Evolutionary conservation across 2,888 invertebrate genomes (phyloP).

Genomic region (Phlogophora meticulosa): DNA sequence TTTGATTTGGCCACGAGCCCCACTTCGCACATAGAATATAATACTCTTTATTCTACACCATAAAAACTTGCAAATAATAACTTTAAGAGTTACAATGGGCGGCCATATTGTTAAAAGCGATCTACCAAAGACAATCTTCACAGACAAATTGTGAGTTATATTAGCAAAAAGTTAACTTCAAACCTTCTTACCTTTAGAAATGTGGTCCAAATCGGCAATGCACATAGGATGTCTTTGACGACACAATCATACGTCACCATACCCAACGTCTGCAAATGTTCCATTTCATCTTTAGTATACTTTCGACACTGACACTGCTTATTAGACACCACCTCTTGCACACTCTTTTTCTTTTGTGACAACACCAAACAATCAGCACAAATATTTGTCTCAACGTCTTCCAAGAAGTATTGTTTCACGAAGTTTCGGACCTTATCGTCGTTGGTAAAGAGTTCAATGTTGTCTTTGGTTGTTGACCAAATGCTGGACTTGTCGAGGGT

Average conservation of each 20-base stretch:
- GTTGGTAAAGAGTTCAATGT: conserved; percentile 94
- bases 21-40: too few relatives aligned
- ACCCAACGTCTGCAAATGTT: conserved; percentile 92
- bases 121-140: too few relatives aligned
- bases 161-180: too few relatives aligned
- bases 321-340: conserved; percentile 68
- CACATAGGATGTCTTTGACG: conserved; percentile 94
- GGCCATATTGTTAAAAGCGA: too few relatives aligned
- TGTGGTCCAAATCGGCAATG: conserved; percentile 94
- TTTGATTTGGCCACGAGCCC: too few relatives aligned
- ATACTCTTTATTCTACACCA: too few relatives aligned
- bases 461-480: conserved; percentile 93
- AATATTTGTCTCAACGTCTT: conserved; percentile 64
- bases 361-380: conserved; percentile 76
- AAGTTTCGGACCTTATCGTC: conserved; percentile 94
- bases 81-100: too few relatives aligned
- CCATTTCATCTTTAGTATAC: conserved; percentile 84
- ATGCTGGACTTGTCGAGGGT: conserved; percentile 93
- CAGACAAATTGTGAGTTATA: too few relatives aligned
- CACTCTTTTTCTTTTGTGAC: conserved; percentile 69
- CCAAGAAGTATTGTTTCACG: conserved; percentile 92
- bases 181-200: conserved; percentile 92
- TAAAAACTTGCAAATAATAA: too few relatives aligned
- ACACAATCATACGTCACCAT: conserved; percentile 95
- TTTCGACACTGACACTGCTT: conserved; percentile 78